phyloP scores from a whole-genome alignment of 1,140 invertebrate species.

The Caenorhabditis latens region DNA sequence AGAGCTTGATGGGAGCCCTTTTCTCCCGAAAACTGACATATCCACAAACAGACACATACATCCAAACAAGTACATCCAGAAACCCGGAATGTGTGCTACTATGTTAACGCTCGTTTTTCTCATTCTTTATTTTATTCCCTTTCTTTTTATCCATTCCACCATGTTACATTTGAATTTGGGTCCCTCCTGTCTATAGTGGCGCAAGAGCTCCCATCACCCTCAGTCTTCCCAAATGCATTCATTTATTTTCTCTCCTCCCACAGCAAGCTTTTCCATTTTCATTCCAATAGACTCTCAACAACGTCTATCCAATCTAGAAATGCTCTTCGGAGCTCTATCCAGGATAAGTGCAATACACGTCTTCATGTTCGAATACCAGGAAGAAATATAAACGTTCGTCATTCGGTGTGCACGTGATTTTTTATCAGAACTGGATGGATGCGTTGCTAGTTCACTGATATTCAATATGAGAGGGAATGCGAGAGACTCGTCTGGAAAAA shows the following conservation, averaged over 20 bases:
- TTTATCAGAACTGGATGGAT: not conserved
- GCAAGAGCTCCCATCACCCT: not conserved
- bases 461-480: not conserved
- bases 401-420: not conserved
- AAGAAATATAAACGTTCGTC: not conserved
- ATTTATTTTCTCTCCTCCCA: slow-evolving; percentile 22
- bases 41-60: not conserved
- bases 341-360: not conserved
- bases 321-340: slow-evolving; percentile 32
- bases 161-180: slow-evolving; percentile 48
- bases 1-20: slow-evolving; percentile 23
- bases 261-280: slow-evolving; percentile 9
- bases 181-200: not conserved
- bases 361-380: not conserved
- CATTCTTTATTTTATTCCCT: slow-evolving; percentile 16
- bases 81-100: not conserved
- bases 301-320: not conserved
- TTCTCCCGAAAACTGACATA: slow-evolving; percentile 28
- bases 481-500: not conserved
- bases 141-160: slow-evolving; percentile 48
- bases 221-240: slow-evolving; percentile 37
- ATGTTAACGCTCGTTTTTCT: slow-evolving; percentile 26
- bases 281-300: slow-evolving; percentile 50
- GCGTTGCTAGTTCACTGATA: not conserved
- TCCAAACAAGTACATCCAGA: not conserved